Conservation (phyloP, 2,888 invertebrate genomes). For the Salticus scenicus region DNA sequence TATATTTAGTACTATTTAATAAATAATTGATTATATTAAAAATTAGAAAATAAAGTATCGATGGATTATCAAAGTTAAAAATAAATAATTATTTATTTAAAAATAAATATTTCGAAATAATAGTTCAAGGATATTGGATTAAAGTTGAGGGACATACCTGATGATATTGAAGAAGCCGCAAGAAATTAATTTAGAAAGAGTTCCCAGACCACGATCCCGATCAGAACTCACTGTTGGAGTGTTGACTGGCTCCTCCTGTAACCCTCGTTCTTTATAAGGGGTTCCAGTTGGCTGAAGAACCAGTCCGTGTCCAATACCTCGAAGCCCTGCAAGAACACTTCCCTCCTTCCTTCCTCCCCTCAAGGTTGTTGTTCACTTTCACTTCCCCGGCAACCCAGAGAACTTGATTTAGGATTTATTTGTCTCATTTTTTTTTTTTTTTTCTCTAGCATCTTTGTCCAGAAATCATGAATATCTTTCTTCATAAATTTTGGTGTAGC, state of each 20-base stretch:
- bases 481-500: no score
- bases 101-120: no score
- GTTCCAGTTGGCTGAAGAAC: constrained; percentile 56
- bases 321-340: constrained; percentile 20
- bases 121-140: not conserved
- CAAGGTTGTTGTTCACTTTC: constrained; percentile 58
- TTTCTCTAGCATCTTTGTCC: no score
- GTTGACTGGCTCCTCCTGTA: not conserved
- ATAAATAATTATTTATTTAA: no score
- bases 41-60: no score
- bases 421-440: no score
- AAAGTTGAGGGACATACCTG: not conserved
- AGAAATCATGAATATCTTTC: no score
- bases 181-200: not conserved
- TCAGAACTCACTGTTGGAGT: not conserved
- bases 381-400: constrained; percentile 20
- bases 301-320: constrained; percentile 45
- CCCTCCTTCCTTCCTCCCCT: constrained; percentile 5
- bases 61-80: no score
- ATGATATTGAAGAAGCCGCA: not conserved
- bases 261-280: not conserved
- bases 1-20: no score
- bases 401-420: not conserved
- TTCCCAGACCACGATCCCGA: not conserved
- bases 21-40: no score